Conservation (phyloP, 2,797 vertebrate species). For the Florisuga fusca region DNA sequence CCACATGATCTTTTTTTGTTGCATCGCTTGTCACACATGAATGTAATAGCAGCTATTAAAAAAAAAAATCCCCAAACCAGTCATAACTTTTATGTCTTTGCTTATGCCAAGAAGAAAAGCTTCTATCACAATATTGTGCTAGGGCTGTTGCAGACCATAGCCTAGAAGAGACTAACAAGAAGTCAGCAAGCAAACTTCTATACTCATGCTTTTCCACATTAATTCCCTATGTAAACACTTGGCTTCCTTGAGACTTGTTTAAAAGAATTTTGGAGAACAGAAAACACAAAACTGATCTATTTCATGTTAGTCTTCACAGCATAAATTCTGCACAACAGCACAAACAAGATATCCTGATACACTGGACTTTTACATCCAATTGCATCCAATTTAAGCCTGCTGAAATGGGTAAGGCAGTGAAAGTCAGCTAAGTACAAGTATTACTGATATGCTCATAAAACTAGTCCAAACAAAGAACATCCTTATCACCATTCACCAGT, state of each 20-base stretch:
- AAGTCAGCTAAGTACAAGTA: neutral
- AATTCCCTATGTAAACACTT: neutral
- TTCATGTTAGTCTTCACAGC: neutral
- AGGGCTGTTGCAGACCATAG: neutral
- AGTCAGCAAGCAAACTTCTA: neutral
- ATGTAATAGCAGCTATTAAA: constrained; percentile 85
- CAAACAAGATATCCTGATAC: neutral
- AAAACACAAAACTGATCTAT: neutral
- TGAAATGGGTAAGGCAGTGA: neutral
- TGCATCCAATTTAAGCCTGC: neutral
- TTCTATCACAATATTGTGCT: neutral
- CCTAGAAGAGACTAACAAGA: neutral
- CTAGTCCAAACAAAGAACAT: neutral
- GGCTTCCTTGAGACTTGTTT: neutral
- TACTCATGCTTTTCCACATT: neutral
- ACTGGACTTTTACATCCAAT: neutral
- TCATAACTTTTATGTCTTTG: neutral
- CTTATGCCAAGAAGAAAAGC: neutral
- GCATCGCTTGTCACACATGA: constrained; percentile 94
- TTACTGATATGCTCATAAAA: neutral
- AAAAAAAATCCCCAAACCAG: neutral
- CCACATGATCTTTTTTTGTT: constrained; percentile 95
- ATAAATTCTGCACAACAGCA: neutral
- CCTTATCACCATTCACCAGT: neutral
- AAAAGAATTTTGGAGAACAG: neutral